Evolutionary conservation across 2,113 vertebrate genomes (phyloP).

Genomic region (Proteles cristata): DNA sequence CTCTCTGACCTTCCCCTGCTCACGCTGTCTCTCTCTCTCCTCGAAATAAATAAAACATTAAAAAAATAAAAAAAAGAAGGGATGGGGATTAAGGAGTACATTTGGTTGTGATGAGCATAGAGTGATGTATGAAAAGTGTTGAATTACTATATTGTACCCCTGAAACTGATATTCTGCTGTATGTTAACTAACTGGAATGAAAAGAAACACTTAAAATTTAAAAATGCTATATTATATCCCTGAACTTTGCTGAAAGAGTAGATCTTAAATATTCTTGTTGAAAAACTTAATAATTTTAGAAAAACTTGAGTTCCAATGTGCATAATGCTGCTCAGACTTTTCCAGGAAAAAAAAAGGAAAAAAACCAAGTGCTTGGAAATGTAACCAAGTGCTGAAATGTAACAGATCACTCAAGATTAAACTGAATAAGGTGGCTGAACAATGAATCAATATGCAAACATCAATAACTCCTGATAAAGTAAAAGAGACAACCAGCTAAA

Average conservation of each 20-base stretch:
- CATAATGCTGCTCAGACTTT: background rate
- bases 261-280: background rate
- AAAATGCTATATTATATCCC: background rate
- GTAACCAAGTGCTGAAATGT: background rate
- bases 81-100: background rate
- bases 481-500: background rate
- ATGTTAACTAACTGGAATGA: background rate
- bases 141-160: background rate
- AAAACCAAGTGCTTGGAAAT: background rate
- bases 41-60: too few relatives aligned
- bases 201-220: background rate
- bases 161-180: background rate
- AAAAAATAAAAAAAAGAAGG: too few relatives aligned
- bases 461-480: background rate
- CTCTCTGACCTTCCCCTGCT: too few relatives aligned
- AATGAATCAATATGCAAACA: background rate
- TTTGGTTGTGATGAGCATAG: background rate
- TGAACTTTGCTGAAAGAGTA: background rate
- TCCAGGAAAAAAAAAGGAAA: background rate
- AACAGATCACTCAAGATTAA: background rate
- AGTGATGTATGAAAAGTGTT: background rate
- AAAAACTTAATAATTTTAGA: background rate
- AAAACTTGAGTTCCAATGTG: background rate
- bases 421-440: background rate
- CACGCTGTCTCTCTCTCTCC: too few relatives aligned